Conservation (phyloP, 2,888 invertebrate species). For the Philaethria dido region DNA sequence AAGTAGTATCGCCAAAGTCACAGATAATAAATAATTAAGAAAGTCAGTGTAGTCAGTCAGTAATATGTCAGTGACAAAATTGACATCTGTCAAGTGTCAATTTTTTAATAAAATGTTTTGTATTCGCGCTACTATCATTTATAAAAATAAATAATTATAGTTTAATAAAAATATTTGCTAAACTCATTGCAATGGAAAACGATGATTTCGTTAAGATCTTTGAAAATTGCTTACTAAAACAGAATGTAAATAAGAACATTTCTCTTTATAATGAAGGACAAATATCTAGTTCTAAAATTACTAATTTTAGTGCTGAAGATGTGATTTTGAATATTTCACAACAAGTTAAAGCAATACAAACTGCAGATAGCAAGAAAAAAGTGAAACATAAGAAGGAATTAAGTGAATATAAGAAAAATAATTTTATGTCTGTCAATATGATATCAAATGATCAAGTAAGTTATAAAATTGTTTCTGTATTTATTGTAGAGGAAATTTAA, state of each 20-base stretch:
- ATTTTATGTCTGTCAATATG: slow-evolving; percentile 56
- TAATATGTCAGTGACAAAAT: not conserved
- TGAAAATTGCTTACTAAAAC: slow-evolving; percentile 51
- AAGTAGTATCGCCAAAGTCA: too few relatives aligned
- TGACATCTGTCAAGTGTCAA: not conserved
- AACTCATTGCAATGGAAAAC: not conserved
- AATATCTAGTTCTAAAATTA: slow-evolving; percentile 37
- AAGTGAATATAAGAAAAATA: slow-evolving; percentile 49
- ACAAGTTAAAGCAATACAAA: slow-evolving; percentile 65
- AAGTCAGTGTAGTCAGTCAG: too few relatives aligned
- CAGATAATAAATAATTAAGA: too few relatives aligned
- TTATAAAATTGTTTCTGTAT: not conserved
- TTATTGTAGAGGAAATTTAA: not conserved
- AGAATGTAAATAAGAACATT: slow-evolving; percentile 41
- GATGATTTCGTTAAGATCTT: slow-evolving; percentile 48
- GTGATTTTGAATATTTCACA: slow-evolving; percentile 58
- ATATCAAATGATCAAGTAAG: slow-evolving; percentile 48
- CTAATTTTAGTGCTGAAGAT: slow-evolving; percentile 47
- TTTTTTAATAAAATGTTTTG: not conserved
- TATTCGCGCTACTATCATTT: not conserved
- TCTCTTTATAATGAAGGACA: slow-evolving; percentile 51
- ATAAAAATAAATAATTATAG: not conserved
- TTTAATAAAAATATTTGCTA: not conserved
- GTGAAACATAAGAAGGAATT: slow-evolving; percentile 31
- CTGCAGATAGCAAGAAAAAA: slow-evolving; percentile 55